phyloP scores from a whole-genome alignment of 2,888 invertebrate species.

The Xiphydria camelus region DNA sequence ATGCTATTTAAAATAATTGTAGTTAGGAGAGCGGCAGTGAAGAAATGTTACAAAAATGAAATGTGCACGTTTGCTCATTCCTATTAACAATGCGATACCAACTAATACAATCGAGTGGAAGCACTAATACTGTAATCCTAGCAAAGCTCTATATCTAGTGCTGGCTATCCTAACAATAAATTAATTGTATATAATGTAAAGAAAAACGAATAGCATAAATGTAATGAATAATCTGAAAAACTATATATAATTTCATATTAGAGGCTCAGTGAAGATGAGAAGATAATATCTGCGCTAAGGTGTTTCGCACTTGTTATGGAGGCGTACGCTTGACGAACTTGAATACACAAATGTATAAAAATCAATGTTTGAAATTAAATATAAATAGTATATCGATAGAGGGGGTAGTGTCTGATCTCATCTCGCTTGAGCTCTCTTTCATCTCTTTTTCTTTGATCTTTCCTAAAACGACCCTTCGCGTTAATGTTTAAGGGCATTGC shows the following conservation, averaged over 20 bases:
- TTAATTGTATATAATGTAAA: conserved; percentile 54
- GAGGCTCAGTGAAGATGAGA: conserved; percentile 32
- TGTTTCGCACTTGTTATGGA: conserved; percentile 5
- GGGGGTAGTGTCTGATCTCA: conserved; percentile 16
- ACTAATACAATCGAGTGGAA: conserved; percentile 24
- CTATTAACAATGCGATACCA: conserved; percentile 31
- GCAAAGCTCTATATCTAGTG: conserved; percentile 28
- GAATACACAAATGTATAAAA: not conserved
- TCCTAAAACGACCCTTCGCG: conserved; percentile 28
- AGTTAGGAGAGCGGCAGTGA: conserved; percentile 1
- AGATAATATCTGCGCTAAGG: conserved; percentile 6
- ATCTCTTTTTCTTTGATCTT: conserved; percentile 21
- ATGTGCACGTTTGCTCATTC: conserved; percentile 17
- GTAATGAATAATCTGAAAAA: conserved; percentile 46
- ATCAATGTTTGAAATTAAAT: not conserved
- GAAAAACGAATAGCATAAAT: conserved; percentile 51
- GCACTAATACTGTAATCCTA: conserved; percentile 17
- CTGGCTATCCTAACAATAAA: conserved; percentile 29
- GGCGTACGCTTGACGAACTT: not conserved
- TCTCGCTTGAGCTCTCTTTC: conserved; percentile 40
- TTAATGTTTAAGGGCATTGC: too few species aligned
- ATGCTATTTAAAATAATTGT: conserved; percentile 2
- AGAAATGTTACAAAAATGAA: not conserved
- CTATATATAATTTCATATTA: conserved; percentile 49
- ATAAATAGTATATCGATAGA: too few species aligned